Evolutionary conservation across 92 coral and sea anemone genomes (phyloP), one percentile per base, ranked within the genome.

Genomic region (Siderastrea siderea): DNA sequence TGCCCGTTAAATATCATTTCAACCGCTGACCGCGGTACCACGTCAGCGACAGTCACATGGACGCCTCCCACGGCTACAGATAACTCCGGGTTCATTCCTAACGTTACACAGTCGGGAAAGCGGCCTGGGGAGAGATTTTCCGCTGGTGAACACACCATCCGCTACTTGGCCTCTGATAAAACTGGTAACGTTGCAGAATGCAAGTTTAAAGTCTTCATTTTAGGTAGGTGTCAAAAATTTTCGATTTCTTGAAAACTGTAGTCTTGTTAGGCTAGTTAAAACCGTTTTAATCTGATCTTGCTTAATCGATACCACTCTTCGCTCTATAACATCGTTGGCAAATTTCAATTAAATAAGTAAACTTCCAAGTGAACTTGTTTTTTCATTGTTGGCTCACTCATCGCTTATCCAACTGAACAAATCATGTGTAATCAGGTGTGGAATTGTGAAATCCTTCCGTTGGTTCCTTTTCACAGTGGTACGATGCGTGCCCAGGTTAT

Each of bases 161-260:
- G 64, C 52, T 93, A 93, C 93, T 43, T 65, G 17, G 95, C 89
- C 14, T 81, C 86, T 43, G 95, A 93, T 52, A 74, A 61, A 66
- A 72, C 87, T 43, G 93, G 91, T 13, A 90, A 90, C 76, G 64
- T 68, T 50, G 93, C 84, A 47, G 87, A 79, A 62, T 93, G 95
- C 75, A 82, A 59, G 38, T 88, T 88, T 47, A 88, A 44, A 67
- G 73, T 88, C 63, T 64, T 80, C 63, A 74, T 88, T 26, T 71
- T 68, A 88, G 92, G 92, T 88, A 75, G 11, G 59, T 72, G 61
- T 49, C 77, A 1, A n/a, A 50, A n/a, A 50, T 71, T 6, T 0
- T 43, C 71, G 6, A 7, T n/a, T 6, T n/a, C 71, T 6, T n/a
- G 71, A 17, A 6, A 70, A 16, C 14, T 70, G 12, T 44, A 8